A percentile compares a stretch with the other conserved stretches of the same genome.
Conservation (phyloP, 1,140 invertebrate genomes). For the Drosophila guanche region DNA sequence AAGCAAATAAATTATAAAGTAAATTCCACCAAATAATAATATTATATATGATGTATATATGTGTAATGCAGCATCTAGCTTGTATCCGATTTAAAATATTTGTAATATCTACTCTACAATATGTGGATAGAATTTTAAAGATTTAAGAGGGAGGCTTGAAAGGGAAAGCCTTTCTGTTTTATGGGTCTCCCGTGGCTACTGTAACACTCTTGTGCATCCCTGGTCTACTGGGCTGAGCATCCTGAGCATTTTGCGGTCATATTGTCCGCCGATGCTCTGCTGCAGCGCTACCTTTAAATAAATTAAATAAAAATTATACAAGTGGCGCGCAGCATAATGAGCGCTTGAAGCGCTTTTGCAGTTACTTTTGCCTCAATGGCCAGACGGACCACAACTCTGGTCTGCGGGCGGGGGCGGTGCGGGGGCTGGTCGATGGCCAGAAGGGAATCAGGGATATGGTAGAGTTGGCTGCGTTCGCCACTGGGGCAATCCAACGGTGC, state of each 20-base stretch:
- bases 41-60: no score
- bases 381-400: constrained; percentile 61
- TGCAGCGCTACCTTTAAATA: constrained; percentile 68
- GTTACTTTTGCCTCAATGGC: constrained; percentile 78
- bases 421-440: not conserved
- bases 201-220: constrained; percentile 13
- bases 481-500: constrained; percentile 77
- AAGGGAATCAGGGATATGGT: constrained; percentile 5
- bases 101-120: no score
- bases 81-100: no score
- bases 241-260: constrained; percentile 26
- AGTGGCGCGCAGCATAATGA: constrained; percentile 77
- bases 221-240: constrained; percentile 15
- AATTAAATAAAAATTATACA: constrained; percentile 82
- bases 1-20: no score
- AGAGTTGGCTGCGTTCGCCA: constrained; percentile 37
- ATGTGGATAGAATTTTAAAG: not conserved
- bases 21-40: no score
- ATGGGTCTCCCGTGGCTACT: not conserved
- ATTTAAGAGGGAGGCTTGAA: not conserved
- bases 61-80: no score
- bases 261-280: constrained; percentile 47
- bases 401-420: constrained; percentile 8
- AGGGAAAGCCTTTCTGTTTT: not conserved
- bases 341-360: constrained; percentile 77